Base-by-base conservation (phyloP, 2,797 vertebrate genomes). In the Bradypodion ventrale region DNA sequence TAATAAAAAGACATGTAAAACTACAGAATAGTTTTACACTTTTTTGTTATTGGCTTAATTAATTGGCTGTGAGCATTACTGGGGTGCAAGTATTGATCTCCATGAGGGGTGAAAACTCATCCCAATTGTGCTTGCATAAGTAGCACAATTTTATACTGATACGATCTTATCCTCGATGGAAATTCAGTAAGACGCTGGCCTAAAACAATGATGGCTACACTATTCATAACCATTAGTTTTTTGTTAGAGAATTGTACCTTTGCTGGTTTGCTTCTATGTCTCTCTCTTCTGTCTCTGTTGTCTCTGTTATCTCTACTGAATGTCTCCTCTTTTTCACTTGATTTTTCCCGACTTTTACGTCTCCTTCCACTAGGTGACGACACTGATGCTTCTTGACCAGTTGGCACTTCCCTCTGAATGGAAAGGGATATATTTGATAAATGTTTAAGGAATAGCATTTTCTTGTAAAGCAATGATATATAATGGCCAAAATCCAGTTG, bases 291-390 rank as follows among this genome's bases (percentile, higher is more conserved):
- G 94, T 98, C 89, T 93, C 96, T 87, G 81, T 59, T 87, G 94
- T 98, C 89, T 93, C 96, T 87, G 81, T 59, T 87, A 83, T 97
- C 92, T 91, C 89, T 89, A 87, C 85, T 44, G 86, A 82, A 63
- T 84, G 95, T 93, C 0, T 99, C 98, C 79, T 94, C 97, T 92
- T 94, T 97, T 84, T 97, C 97, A 25, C 84, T 78, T 5, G 85
- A 89, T 44, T 90, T 66, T 32, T 96, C 97, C 6, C 95, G 93
- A 87, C 87, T 95, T 0, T n/a, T 89, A 0, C 85, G 90, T 91
- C 91, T 95, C 94, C 96, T 96, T 93, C 90, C 97, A 87, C 91
- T 97, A 4, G 96, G 94, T 80, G 95, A 88, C 15, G 97, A 96
- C 1, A 96, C 94, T 76, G 95, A 97, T 84, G 95, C 92, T 49